phyloP scores from a whole-genome alignment of 2,888 invertebrate species.

The Conus canariensis region DNA sequence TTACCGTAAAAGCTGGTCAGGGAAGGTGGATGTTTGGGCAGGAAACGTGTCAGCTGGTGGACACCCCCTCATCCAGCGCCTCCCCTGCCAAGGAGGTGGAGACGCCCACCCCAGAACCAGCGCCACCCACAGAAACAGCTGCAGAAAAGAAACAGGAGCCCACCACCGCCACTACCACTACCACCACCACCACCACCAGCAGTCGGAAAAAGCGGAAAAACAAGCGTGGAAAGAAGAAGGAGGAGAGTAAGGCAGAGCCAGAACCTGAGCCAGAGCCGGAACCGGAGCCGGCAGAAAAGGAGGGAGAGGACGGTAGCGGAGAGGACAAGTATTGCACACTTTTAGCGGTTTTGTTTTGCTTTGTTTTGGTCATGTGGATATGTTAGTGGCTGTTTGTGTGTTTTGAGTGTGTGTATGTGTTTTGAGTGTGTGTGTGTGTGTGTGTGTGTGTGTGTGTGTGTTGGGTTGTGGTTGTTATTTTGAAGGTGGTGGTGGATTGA shows the following conservation, averaged over 20 bases:
- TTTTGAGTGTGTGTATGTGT: no score
- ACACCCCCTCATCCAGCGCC: constrained; percentile 7
- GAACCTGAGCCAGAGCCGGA: constrained; percentile 42
- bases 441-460: no score
- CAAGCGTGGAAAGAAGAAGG: constrained; percentile 57
- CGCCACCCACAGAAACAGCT: constrained; percentile 7
- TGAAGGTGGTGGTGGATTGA: no score
- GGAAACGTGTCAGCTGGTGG: constrained; percentile 55
- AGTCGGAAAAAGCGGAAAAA: constrained; percentile 69
- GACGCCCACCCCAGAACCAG: not conserved
- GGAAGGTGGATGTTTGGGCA: constrained; percentile 10
- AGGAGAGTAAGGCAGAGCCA: constrained; percentile 47
- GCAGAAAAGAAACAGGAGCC: constrained; percentile 50
- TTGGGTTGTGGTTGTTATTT: no score
- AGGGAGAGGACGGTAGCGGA: constrained; percentile 43
- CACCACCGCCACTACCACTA: constrained; percentile 48
- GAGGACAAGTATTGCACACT: constrained; percentile 46
- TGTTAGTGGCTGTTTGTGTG: no score
- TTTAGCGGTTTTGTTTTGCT: not conserved
- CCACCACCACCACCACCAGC: constrained; percentile 55
- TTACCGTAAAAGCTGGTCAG: not conserved
- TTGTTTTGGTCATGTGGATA: no score
- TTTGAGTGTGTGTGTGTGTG: no score
- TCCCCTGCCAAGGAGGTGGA: not conserved
- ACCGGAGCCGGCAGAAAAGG: constrained; percentile 45